Conservation (phyloP, 2,888 invertebrate species). For the Aspidapion aeneum region DNA sequence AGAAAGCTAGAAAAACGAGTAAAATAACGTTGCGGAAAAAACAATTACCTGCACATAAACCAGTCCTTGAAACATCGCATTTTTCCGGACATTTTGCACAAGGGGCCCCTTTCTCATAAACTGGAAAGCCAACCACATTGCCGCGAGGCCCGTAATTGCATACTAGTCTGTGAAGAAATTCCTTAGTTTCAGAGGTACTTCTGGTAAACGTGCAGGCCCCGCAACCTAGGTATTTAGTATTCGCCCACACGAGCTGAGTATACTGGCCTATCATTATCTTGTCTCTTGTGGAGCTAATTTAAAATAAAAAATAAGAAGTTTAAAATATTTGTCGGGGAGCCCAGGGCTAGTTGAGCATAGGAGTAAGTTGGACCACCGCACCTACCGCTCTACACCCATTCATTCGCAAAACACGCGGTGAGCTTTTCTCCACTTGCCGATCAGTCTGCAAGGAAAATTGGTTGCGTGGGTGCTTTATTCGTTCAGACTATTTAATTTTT, state of each 20-base stretch:
- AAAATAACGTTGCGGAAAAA: too few relatives aligned
- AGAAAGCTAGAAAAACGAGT: too few relatives aligned
- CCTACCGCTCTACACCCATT: too few relatives aligned
- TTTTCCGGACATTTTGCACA: conserved; percentile 27
- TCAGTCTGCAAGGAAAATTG: too few relatives aligned
- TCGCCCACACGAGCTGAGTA: conserved; percentile 32
- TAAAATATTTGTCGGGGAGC: too few relatives aligned
- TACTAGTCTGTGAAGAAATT: conserved; percentile 29
- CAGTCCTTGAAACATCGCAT: conserved; percentile 25
- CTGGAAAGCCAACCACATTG: conserved; percentile 27
- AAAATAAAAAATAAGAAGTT: neutral
- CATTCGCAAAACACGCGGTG: too few relatives aligned
- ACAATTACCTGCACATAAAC: too few relatives aligned
- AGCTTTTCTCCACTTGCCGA: too few relatives aligned
- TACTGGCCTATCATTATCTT: conserved; percentile 30
- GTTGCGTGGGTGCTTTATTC: too few relatives aligned
- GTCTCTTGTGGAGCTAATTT: conserved; percentile 20
- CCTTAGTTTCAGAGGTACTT: conserved; percentile 1
- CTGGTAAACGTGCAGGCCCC: conserved; percentile 26
- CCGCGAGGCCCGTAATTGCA: conserved; percentile 34
- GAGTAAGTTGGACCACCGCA: too few relatives aligned
- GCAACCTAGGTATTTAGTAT: conserved; percentile 31
- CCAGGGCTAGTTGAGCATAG: too few relatives aligned
- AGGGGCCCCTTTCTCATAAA: conserved; percentile 29
- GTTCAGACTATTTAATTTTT: too few relatives aligned